Percentiles rank a stretch among this genome's conserved stretches.
Conservation (phyloP, 2,113 vertebrate species). For the Etheostoma cragini region DNA sequence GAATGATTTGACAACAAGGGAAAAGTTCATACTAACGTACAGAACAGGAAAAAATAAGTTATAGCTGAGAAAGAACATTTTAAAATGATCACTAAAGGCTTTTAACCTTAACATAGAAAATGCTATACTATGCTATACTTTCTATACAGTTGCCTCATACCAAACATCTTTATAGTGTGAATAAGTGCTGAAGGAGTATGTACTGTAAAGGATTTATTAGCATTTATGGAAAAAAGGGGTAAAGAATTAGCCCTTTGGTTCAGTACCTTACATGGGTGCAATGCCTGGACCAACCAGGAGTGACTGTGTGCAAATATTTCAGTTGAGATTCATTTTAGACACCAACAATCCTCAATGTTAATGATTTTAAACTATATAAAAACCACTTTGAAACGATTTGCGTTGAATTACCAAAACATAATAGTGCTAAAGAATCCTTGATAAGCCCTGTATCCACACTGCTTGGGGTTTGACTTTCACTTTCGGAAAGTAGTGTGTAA, state of each 20-base stretch:
- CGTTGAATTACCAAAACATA: not conserved
- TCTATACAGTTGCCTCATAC: not conserved
- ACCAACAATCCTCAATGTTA: too few relatives aligned
- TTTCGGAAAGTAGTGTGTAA: not conserved
- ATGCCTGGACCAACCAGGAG: not conserved
- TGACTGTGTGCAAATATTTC: not conserved
- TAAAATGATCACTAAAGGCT: not conserved
- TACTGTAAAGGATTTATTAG: not conserved
- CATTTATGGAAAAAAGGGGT: not conserved
- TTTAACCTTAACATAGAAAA: not conserved
- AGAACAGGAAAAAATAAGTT: not conserved
- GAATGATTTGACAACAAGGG: constrained; percentile 3
- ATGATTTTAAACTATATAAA: too few relatives aligned
- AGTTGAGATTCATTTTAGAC: not conserved
- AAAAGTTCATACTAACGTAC: not conserved
- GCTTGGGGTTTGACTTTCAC: not conserved
- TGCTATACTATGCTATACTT: constrained; percentile 1
- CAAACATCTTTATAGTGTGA: not conserved
- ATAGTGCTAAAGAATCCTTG: not conserved
- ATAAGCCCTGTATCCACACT: not conserved
- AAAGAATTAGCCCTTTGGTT: not conserved
- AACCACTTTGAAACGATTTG: too few relatives aligned
- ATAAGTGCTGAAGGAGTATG: not conserved
- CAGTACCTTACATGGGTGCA: not conserved
- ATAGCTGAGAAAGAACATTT: not conserved